Conservation (phyloP, 2,888 invertebrate genomes). For the Temnothorax rugatulus region DNA sequence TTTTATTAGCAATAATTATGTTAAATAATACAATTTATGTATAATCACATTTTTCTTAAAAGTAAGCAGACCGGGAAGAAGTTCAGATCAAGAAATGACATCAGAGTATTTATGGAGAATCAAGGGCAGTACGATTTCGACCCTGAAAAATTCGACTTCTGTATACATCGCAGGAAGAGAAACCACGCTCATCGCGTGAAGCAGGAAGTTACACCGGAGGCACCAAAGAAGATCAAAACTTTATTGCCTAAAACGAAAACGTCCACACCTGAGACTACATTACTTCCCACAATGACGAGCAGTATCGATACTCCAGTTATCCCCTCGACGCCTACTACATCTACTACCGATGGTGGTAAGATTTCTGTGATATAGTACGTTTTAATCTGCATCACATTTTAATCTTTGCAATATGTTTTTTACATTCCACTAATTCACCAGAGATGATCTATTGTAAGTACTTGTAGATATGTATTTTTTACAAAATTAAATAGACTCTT, state of each 20-base stretch:
- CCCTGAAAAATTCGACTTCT: conserved; percentile 89
- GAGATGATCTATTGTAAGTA: conserved; percentile 82
- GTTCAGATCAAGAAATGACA: conserved; percentile 88
- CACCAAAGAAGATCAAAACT: conserved; percentile 83
- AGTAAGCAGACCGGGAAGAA: conserved; percentile 88
- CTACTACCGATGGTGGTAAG: conserved; percentile 80
- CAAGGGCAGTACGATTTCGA: conserved; percentile 86
- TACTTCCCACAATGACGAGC: conserved; percentile 45
- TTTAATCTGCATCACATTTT: conserved; percentile 22
- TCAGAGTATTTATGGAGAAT: conserved; percentile 87
- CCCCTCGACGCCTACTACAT: conserved; percentile 68
- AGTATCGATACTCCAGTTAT: conserved; percentile 58
- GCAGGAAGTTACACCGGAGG: conserved; percentile 75
- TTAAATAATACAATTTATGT: background rate
- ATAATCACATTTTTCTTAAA: conserved; percentile 40
- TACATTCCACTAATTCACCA: conserved; percentile 60
- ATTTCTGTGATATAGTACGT: background rate
- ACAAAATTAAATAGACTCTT: background rate
- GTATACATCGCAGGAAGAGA: conserved; percentile 87
- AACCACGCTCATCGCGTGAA: conserved; percentile 73
- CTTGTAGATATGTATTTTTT: conserved; percentile 32
- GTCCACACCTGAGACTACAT: conserved; percentile 66
- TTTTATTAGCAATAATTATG: conserved; percentile 6
- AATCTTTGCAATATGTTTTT: conserved; percentile 35
- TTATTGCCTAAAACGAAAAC: conserved; percentile 82